Evolutionary conservation across 2,888 invertebrate species (phyloP), one percentile per base, ranked within the genome.

Genomic region (Dryobota labecula): DNA sequence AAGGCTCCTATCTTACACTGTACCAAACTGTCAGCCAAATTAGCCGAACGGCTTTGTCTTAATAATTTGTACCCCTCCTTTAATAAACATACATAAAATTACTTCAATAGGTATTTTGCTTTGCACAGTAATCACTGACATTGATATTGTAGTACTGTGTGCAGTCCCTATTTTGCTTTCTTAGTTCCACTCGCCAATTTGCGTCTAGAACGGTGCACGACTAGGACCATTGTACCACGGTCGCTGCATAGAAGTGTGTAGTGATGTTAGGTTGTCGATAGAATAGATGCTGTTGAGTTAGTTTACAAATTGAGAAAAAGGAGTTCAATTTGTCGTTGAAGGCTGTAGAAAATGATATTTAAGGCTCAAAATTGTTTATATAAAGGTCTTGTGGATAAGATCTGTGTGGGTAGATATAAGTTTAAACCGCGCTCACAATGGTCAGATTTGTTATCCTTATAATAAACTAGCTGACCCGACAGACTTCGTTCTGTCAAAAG

Each of bases 161-260:
- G 61, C 24, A 64, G 66, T 69, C 75, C 80, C 75, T 86, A 84
- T 86, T 90, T 85, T 82, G 80, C 70, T 69, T 73, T 85, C 86
- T 79, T 64, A 69, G 57, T 73, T 41, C 70, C 78, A 80, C 86
- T 85, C 84, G 79, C 86, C 89, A 90, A 91, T 91, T 91, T 90
- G 89, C 85, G 84, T 90, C 88, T 87, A 88, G 73, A 77, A 76
- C 69, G 77, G 15, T n/a, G 85, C 88, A 81, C 85, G 76, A 74
- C 84, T 77, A 81, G 83, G 84, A 84, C 88, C 85, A 91, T 91
- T 91, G 90, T 91, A 84, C 85, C 80, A 84, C 84, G 81, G 86
- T 86, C 82, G 82, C 82, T 86, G 88, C 87, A 86, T 85, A 82
- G 73, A 83, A 91, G 88, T 85, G 83, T 63, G 1, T 79, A 69